Evolutionary conservation across 23 tunicate species (phyloP).

Genomic region (Clavelina lepadiformis): DNA sequence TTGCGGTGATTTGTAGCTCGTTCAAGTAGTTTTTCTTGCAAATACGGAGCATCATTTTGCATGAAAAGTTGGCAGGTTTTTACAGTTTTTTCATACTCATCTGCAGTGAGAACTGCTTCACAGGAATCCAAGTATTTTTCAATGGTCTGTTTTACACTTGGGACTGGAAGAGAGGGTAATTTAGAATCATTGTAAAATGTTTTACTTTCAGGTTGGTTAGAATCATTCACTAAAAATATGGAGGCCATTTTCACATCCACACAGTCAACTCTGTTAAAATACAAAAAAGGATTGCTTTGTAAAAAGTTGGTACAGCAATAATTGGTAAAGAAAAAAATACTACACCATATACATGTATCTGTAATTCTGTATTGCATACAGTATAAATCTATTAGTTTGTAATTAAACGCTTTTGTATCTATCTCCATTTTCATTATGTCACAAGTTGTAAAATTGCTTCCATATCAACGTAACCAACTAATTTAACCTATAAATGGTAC

Average conservation of each 20-base stretch:
- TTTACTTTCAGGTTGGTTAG: slow-evolving; percentile 41
- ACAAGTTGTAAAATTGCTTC: too few relatives aligned
- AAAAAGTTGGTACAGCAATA: too few relatives aligned
- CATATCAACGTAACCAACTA: too few relatives aligned
- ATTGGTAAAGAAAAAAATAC: too few relatives aligned
- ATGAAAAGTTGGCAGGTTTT: slow-evolving; percentile 41
- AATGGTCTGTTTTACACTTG: slow-evolving; percentile 60
- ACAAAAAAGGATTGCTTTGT: too few relatives aligned
- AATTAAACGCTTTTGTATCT: too few relatives aligned
- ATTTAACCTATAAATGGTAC: too few relatives aligned
- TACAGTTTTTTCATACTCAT: slow-evolving; percentile 55
- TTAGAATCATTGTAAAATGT: slow-evolving; percentile 71
- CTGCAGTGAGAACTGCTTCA: slow-evolving; percentile 66
- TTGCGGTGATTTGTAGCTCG: slow-evolving; percentile 30
- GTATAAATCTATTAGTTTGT: too few relatives aligned
- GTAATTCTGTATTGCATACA: too few relatives aligned
- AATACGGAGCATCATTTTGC: slow-evolving; percentile 30
- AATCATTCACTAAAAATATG: slow-evolving; percentile 38
- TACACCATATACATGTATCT: too few relatives aligned
- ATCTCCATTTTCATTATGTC: too few relatives aligned
- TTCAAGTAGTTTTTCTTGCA: slow-evolving; percentile 62
- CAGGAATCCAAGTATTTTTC: slow-evolving; percentile 82
- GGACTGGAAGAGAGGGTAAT: slow-evolving; percentile 75
- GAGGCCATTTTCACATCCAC: slow-evolving; percentile 29
- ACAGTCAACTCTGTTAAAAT: neutral